Conservation (phyloP, 2,797 vertebrate genomes). For the Limosa lapponica region DNA sequence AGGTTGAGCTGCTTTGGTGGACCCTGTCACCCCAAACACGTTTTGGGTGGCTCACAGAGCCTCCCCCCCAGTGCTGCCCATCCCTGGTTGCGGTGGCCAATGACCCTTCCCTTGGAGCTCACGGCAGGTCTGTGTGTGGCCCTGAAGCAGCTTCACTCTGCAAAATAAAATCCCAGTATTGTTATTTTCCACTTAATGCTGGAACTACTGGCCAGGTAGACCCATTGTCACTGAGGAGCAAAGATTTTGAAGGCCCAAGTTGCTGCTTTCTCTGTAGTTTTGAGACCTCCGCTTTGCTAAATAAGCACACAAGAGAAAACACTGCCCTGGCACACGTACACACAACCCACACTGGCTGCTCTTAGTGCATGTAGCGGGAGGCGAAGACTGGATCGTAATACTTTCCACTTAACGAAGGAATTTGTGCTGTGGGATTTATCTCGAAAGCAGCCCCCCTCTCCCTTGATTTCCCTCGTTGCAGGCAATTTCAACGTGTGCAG, state of each 20-base stretch:
- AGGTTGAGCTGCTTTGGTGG: not conserved
- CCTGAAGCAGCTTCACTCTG: not conserved
- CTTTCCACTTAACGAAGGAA: not conserved
- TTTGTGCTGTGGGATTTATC: not conserved
- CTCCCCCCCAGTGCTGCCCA: not conserved
- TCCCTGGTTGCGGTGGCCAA: not conserved
- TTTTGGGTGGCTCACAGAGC: not conserved
- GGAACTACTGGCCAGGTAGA: not conserved
- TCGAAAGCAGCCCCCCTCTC: not conserved
- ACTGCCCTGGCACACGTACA: not conserved
- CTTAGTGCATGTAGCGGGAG: fast-evolving
- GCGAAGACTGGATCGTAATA: fast-evolving
- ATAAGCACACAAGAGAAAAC: not conserved
- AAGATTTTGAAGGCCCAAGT: not conserved
- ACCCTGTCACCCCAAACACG: not conserved
- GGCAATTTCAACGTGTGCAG: not conserved
- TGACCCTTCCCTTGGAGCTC: not conserved
- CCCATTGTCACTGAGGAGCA: not conserved
- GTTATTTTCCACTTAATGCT: not conserved
- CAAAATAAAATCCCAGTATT: not conserved
- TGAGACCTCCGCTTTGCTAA: not conserved
- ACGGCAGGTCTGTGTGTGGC: not conserved
- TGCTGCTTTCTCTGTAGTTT: not conserved
- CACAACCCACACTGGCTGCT: not conserved
- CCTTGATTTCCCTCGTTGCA: not conserved